Base-by-base conservation (phyloP, 2,888 invertebrate species). In the Halictus ligatus region DNA sequence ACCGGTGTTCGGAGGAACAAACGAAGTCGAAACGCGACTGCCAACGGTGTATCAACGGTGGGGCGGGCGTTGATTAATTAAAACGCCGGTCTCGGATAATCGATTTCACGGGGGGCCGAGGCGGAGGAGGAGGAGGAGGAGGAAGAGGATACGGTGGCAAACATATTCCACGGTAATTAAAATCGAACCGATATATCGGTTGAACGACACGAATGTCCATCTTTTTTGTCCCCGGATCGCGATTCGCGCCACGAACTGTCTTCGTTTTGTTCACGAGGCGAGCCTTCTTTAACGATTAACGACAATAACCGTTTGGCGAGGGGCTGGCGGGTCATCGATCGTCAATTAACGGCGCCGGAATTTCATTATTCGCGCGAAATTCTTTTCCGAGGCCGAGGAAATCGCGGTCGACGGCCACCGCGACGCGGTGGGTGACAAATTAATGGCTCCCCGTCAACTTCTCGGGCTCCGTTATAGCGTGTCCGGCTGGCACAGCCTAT, bases 141-240 rank as follows among this genome's bases (percentile, higher is more conserved):
- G n/a, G 12, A 21, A 25, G 54, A 12, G 15, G 1, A 67, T 67
- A 60, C 43, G 72, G 35, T 75, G 69, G 84, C 78, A 80, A 85
- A 84, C 85, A 76, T 85, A 77, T 85, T 80, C 76, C 73, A 25
- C 74, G 84, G 77, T 84, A 85, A 85, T 85, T 85, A 84, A 85
- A 84, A 84, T 84, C 60, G 43, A 35, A 43, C 80, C 76, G 73
- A 85, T 74, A 84, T 76, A 84, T 75, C 73, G 83, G 40, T 35
- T 6, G 77, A 75, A 29, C 79, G 80, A 60, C 60, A 73, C 77
- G 60, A 84, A 78, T 25, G 71, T 25, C 25, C 46, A 43, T 64
- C 25, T 78, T 74, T 64, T 81, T 40, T 50, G 40, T 35, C 4
- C 10, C 21, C 29, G 13, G 21, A 18, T 50, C 10, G 77, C 15